Evolutionary conservation across 2,113 vertebrate species (phyloP).

Genomic region (Silurus meridionalis): DNA sequence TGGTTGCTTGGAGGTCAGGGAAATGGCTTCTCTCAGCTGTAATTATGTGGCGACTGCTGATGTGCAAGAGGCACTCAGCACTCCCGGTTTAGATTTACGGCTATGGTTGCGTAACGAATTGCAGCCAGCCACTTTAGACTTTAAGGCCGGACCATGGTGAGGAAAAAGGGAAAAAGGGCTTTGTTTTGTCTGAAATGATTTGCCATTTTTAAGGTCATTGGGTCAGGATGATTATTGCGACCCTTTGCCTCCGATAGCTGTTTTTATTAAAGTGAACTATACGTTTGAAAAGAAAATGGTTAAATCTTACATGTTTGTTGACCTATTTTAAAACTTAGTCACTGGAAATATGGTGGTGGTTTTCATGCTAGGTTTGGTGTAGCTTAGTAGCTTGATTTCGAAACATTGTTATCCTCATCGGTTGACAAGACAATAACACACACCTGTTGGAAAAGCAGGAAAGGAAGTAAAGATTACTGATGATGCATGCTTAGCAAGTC

Average conservation of each 20-base stretch:
- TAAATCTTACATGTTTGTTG: neutral
- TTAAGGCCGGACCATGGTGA: neutral
- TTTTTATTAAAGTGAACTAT: neutral
- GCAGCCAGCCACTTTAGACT: neutral
- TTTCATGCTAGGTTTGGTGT: neutral
- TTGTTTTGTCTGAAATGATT: constrained; percentile 3
- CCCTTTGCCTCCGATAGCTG: neutral
- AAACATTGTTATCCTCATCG: neutral
- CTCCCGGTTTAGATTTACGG: constrained; percentile 15
- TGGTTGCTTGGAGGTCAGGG: constrained; percentile 37
- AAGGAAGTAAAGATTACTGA: neutral
- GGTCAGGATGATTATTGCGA: neutral
- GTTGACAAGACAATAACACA: neutral
- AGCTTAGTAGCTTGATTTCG: neutral
- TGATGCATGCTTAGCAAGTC: neutral
- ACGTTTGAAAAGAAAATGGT: neutral
- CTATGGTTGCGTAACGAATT: constrained; percentile 1
- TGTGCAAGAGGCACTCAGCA: constrained; percentile 25
- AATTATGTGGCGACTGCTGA: constrained; percentile 44
- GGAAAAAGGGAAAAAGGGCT: neutral
- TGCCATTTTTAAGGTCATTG: neutral
- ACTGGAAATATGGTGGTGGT: neutral
- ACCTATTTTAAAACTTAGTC: neutral
- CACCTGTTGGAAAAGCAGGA: neutral
- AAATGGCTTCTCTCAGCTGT: constrained; percentile 39